Evolutionary conservation across 2,888 invertebrate genomes (phyloP), one percentile per base, ranked within the genome.

Genomic region (Allacma fusca): DNA sequence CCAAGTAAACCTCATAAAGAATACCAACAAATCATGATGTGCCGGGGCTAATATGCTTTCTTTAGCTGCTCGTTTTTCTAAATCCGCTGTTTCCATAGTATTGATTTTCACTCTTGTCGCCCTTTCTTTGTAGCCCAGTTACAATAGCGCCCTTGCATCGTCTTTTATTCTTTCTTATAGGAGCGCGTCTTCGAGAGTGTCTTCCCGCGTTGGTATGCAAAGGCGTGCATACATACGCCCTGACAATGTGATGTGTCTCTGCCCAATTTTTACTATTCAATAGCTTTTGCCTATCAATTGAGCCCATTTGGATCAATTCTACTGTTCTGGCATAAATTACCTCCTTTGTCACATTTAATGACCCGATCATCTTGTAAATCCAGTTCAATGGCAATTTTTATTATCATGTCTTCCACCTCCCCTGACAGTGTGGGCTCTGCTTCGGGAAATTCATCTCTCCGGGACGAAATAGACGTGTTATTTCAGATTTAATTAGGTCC

Each of bases 21-120:
- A 73, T 68, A 77, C 73, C 73, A 73, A 77, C 77, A 77, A 77
- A 77, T 77, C 77, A 77, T 77, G 73, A 73, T 73, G 44, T 68
- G 65, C 65, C 65, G 50, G 24, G 24, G 57, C 68, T 57, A 75
- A 64, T 75, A 67, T 75, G 50, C 59, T 75, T 69, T 19, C 68
- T 50, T 50, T 50, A 50, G 50, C 50, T 50, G 7, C 50, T 50
- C 50, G 50, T 50, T 50, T 50, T n/a, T 50, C 50, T 50, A 19
- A 13, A 50, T 19, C n/a, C 50, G 16, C 50, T 19, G 40, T 40
- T 40, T 16, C 50, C 19, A 13, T 50, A 50, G 7, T 34, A 50
- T 50, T 50, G 50, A 50, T 50, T 50, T 50, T 50, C 50, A 13
- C 50, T 50, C 19, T 50, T 50, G 16, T 50, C n/a, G 1, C 19